Evolutionary conservation across 2,888 invertebrate species (phyloP).

Genomic region (Galerucella nymphaeae): DNA sequence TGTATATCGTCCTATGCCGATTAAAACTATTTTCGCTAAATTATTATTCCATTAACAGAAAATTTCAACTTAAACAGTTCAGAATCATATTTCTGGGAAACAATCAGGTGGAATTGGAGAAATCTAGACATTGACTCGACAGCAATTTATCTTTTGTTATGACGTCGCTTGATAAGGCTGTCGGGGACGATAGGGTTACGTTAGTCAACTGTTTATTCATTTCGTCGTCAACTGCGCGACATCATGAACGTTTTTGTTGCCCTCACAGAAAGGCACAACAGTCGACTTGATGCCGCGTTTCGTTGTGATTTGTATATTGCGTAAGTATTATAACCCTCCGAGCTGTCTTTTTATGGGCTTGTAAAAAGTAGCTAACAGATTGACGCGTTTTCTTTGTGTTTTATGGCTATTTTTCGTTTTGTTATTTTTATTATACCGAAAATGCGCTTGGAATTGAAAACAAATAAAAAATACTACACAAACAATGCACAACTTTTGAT

Average conservation of each 20-base stretch:
- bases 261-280: slow-evolving; percentile 31
- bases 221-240: slow-evolving; percentile 45
- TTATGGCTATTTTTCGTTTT: slow-evolving; percentile 3
- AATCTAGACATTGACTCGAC: slow-evolving; percentile 47
- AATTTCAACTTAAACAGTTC: background rate
- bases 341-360: slow-evolving; percentile 15
- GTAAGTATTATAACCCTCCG: slow-evolving; percentile 1
- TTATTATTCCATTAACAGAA: no score
- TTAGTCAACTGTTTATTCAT: slow-evolving; percentile 50
- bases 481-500: no score
- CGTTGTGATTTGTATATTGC: slow-evolving; percentile 14
- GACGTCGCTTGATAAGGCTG: slow-evolving; percentile 57
- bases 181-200: slow-evolving; percentile 39
- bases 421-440: background rate
- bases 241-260: slow-evolving; percentile 42
- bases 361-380: slow-evolving; percentile 15
- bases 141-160: slow-evolving; percentile 61
- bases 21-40: no score
- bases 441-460: background rate
- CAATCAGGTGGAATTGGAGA: background rate
- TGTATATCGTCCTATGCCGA: no score
- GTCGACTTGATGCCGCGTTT: slow-evolving; percentile 12
- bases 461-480: background rate
- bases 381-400: slow-evolving; percentile 13
- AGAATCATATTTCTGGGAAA: background rate